These are phyloP conservation scores for Sinopyrophorus schimmeli DNA, from an alignment of 2,888 invertebrate genomes.

Conservation along the genomic window DNA sequence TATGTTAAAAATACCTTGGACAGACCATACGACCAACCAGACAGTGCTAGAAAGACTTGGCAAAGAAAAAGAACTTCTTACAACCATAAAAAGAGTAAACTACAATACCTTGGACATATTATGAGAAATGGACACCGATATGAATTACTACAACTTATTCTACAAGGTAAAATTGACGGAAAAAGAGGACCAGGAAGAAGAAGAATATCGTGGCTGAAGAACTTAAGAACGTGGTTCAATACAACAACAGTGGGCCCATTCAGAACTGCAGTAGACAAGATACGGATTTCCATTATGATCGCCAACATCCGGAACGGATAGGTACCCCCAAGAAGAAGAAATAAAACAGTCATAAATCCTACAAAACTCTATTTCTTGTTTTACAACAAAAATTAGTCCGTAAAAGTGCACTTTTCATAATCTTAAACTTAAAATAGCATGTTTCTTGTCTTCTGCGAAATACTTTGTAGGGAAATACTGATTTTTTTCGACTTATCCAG, in stretches of 20 bases:
- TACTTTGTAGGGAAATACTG: no score
- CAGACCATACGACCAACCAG: constrained; percentile 8
- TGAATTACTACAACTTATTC: constrained; percentile 2
- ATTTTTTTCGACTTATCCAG: no score
- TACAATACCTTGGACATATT: constrained; percentile 4
- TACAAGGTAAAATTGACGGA: constrained; percentile 1
- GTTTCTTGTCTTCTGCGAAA: background rate
- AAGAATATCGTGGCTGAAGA: background rate
- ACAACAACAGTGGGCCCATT: constrained; percentile 6
- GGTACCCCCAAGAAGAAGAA: constrained; percentile 1
- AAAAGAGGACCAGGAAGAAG: constrained; percentile 3
- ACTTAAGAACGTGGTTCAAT: constrained; percentile 5
- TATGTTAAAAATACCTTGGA: constrained; percentile 13
- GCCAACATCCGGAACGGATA: background rate
- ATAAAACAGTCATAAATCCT: no score
- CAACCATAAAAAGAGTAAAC: no score
- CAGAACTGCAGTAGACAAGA: constrained; percentile 4
- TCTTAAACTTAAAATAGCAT: no score
- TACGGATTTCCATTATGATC: background rate
- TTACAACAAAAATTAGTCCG: no score
- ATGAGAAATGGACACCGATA: constrained; percentile 5
- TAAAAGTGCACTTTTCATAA: no score
- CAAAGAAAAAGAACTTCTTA: no score
- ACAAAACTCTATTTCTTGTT: no score
- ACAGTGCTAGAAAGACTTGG: constrained; percentile 10